Conservation (phyloP, 2,797 vertebrate species). For the Apogon talboti region DNA sequence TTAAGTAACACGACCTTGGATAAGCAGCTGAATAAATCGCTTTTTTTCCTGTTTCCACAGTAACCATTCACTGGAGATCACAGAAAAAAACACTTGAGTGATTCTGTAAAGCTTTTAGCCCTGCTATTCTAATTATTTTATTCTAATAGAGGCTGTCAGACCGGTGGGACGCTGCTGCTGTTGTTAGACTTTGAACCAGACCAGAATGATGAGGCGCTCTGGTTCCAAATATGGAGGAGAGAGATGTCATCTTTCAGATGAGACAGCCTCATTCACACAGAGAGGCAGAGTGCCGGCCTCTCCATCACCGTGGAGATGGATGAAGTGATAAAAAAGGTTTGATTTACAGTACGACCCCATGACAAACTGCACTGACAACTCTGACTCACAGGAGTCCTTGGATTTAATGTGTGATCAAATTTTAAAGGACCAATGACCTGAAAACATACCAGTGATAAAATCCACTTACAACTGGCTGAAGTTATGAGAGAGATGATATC, state of each 20-base stretch:
- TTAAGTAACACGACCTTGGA: slow-evolving; percentile 21
- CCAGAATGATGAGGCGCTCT: slow-evolving; percentile 1
- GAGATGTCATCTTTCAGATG: background rate
- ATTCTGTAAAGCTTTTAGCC: slow-evolving; percentile 13
- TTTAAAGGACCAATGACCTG: background rate
- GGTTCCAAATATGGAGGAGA: slow-evolving; percentile 1
- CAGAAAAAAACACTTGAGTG: slow-evolving; percentile 5
- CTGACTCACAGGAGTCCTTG: background rate
- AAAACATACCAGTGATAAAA: background rate
- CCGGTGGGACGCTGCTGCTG: background rate
- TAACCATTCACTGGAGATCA: slow-evolving; percentile 19
- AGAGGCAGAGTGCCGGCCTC: background rate
- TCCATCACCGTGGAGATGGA: slow-evolving; percentile 4
- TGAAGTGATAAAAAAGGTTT: background rate
- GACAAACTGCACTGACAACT: background rate
- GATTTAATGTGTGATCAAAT: background rate
- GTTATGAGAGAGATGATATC: background rate
- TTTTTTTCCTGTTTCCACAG: slow-evolving; percentile 38
- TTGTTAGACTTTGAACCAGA: slow-evolving; percentile 8
- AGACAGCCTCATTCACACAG: background rate
- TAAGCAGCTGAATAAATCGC: slow-evolving; percentile 23
- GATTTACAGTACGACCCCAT: slow-evolving; percentile 14
- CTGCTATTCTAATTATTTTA: slow-evolving; percentile 13
- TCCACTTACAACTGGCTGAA: background rate
- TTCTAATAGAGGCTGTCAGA: slow-evolving; percentile 17